Conservation (phyloP, 2,113 vertebrate genomes). For the Rana temporaria region DNA sequence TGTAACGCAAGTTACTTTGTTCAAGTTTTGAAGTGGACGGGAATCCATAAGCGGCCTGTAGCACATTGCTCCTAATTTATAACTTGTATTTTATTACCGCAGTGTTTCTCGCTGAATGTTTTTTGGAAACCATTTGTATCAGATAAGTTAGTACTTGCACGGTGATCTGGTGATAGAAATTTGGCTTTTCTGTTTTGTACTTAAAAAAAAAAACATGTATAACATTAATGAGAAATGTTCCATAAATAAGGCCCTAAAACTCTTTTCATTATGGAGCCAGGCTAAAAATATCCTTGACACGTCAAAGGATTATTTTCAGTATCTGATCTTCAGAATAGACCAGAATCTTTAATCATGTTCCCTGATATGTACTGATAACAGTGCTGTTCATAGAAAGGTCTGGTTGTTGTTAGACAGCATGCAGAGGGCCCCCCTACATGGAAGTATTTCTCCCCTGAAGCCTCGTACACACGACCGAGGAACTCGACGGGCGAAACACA, state of each 20-base stretch:
- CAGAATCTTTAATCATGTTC: slow-evolving; percentile 23
- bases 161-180: slow-evolving; percentile 48
- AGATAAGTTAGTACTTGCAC: slow-evolving; percentile 31
- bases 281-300: slow-evolving; percentile 50
- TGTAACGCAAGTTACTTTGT: no score
- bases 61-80: background rate
- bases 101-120: slow-evolving; percentile 4
- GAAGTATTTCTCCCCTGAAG: no score
- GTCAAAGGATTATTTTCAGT: slow-evolving; percentile 20
- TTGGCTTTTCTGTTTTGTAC: slow-evolving; percentile 37
- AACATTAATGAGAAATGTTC: slow-evolving; percentile 50
- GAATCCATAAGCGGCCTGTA: background rate
- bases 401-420: no score
- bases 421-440: no score
- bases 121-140: slow-evolving; percentile 30
- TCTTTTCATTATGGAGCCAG: slow-evolving; percentile 40
- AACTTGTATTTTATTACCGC: slow-evolving; percentile 18
- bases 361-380: background rate
- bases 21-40: no score
- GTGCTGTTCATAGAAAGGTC: background rate
- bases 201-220: slow-evolving; percentile 34
- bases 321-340: slow-evolving; percentile 33
- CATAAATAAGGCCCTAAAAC: slow-evolving; percentile 44
- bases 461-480: no score
- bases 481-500: no score